These are phyloP conservation scores for Punctoribates punctum DNA, from an alignment of 2,888 invertebrate genomes.

Conservation along the genomic window DNA sequence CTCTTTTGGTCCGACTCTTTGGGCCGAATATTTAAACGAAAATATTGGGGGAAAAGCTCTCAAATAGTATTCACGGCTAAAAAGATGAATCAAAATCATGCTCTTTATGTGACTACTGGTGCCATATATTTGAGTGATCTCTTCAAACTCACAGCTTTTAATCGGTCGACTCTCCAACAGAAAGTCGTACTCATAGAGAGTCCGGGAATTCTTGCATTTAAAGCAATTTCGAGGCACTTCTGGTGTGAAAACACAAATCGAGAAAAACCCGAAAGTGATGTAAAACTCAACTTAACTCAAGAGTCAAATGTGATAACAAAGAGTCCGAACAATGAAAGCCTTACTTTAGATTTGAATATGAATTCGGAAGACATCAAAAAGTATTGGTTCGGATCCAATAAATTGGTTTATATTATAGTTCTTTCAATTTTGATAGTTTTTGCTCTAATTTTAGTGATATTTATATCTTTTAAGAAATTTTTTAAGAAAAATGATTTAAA, in stretches of 20 bases:
- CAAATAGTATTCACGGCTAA: not conserved
- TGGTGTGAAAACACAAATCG: no score
- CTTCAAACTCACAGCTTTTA: not conserved
- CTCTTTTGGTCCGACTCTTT: constrained; percentile 11
- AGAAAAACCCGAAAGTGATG: no score
- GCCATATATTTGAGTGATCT: constrained; percentile 24
- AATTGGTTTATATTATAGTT: not conserved
- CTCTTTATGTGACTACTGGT: constrained; percentile 1
- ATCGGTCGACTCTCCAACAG: not conserved
- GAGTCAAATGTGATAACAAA: not conserved
- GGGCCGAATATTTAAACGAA: not conserved
- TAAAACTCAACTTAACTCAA: no score
- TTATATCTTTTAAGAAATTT: not conserved
- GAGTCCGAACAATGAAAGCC: not conserved
- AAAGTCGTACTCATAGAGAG: constrained; percentile 25
- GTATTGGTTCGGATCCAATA: not conserved
- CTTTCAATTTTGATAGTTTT: not conserved
- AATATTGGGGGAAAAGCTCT: not conserved
- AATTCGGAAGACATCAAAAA: not conserved
- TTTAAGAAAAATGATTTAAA: not conserved
- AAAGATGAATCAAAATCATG: constrained; percentile 20
- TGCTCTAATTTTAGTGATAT: not conserved
- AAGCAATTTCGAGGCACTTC: not conserved
- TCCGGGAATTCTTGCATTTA: constrained; percentile 14
- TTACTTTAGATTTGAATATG: not conserved